Conservation (phyloP, 2,888 invertebrate genomes). For the Cloeon dipterum region DNA sequence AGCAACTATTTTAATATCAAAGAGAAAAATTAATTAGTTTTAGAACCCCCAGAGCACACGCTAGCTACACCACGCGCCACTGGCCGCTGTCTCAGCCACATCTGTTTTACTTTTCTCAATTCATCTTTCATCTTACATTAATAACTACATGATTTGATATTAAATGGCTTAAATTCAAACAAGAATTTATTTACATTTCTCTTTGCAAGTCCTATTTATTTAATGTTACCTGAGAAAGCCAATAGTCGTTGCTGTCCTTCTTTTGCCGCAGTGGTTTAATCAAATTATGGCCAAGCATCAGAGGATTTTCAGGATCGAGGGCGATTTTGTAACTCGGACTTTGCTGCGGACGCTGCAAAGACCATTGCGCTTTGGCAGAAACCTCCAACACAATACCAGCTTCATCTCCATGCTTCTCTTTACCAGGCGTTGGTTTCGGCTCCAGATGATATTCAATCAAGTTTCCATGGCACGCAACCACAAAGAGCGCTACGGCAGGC, state of each 20-base stretch:
- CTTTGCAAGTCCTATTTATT: too few species aligned
- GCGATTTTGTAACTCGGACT: conserved; percentile 47
- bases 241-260: conserved; percentile 50
- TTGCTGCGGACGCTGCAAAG: conserved; percentile 38
- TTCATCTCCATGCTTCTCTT: conserved; percentile 64
- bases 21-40: too few species aligned
- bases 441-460: conserved; percentile 76
- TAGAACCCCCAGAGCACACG: too few species aligned
- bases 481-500: conserved; percentile 63
- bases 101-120: too few species aligned
- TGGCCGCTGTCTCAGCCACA: too few species aligned
- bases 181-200: neutral
- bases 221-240: conserved; percentile 48
- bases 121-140: too few species aligned
- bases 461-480: conserved; percentile 71
- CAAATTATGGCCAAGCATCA: too few species aligned
- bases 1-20: too few species aligned
- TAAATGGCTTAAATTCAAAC: too few species aligned
- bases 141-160: too few species aligned
- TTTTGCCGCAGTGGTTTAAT: neutral
- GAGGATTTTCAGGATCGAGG: conserved; percentile 42
- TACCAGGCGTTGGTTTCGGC: conserved; percentile 38
- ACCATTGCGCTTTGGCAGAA: conserved; percentile 77
- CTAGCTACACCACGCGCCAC: too few species aligned
- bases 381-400: conserved; percentile 67